Evolutionary conservation across 2,113 vertebrate genomes (phyloP), one percentile per base, ranked within the genome.

Genomic region (Ptychochromis oligacanthus): DNA sequence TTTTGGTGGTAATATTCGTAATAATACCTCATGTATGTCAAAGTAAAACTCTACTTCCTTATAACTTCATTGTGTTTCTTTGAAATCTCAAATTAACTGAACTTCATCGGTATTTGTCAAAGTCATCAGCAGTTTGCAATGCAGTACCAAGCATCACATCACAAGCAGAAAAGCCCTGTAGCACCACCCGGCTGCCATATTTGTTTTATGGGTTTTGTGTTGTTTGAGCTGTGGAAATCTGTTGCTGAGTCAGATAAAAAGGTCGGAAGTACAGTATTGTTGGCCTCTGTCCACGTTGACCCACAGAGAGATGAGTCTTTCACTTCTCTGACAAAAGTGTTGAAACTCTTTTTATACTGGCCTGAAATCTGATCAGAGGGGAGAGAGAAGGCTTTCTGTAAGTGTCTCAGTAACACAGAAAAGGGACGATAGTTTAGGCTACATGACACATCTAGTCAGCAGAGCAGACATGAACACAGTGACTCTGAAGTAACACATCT

Each of bases 231-330:
- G 82, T 76, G 89, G 77, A 82, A 31, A 72, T 81, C 75, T 81
- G 87, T 89, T 87, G 85, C 85, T 77, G 80, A 88, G 58, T 92
- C 83, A 88, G 89, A 84, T 91, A 95, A 94, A 90, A 85, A 88
- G 93, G 92, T 92, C 81, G 83, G 79, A 90, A 88, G 81, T 82
- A 62, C 86, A 77, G 87, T 90, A 85, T 76, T 24, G 75, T 77
- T 86, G 90, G 88, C 84, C 70, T 91, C 83, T 56, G 90, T 89
- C 90, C 88, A 94, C 84, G 90, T 80, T 88, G 91, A 92, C 78
- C 90, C 82, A 91, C 92, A 92, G 92, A 94, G 91, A 93, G 93
- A 95, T 90, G 89, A 85, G 81, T 94, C 93, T 94, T 93, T 95
- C 94, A 93, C 85, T 88, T 82, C 70, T 61, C 60, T 90, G 82